Evolutionary conservation across 2,797 vertebrate species (phyloP), one percentile per base, ranked within the genome.

Genomic region (Danio kyathit): DNA sequence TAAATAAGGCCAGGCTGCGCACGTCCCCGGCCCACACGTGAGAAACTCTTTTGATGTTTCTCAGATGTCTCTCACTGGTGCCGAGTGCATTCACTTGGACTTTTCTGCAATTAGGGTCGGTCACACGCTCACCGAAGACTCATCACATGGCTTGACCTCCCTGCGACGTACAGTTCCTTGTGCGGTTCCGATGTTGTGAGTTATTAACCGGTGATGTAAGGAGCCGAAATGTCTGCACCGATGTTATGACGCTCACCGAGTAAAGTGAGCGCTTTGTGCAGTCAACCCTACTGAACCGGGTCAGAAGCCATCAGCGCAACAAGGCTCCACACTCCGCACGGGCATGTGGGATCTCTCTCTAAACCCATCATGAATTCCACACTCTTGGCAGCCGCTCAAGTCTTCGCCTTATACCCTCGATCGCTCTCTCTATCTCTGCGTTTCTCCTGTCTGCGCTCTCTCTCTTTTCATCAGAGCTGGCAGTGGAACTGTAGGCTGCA

Each of bases 311-410:
- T 94, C 91, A 92, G 88, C 85, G 91, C 87, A 87, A 87, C 91
- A 89, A 92, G 92, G 90, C 86, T 89, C 87, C 82, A 86, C 80
- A 82, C 87, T 86, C 89, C 85, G 85, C 94, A 92, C 88, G 92
- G 92, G 93, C 93, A 95, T 94, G 93, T 94, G 88, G 91, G 94
- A 94, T 94, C 93, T 91, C 93, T 95, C 93, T 95, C 94, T 93
- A 92, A 63, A 94, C 91, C 94, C 93, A 95, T 95, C 93, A 95
- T 93, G 92, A 94, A 96, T 96, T 95, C 94, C 92, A 94, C 84
- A 49, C 91, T 94, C 93, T 95, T 95, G 95, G 95, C 95, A 95
- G 92, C 88, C 80, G 86, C 88, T 93, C 94, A 94, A 92, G 17
- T 79, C 72, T 67, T 48, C 19, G 61, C 46, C 80, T 71, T 56